Conservation (phyloP, 1,140 invertebrate genomes). For the Brachionus paranguensis region DNA sequence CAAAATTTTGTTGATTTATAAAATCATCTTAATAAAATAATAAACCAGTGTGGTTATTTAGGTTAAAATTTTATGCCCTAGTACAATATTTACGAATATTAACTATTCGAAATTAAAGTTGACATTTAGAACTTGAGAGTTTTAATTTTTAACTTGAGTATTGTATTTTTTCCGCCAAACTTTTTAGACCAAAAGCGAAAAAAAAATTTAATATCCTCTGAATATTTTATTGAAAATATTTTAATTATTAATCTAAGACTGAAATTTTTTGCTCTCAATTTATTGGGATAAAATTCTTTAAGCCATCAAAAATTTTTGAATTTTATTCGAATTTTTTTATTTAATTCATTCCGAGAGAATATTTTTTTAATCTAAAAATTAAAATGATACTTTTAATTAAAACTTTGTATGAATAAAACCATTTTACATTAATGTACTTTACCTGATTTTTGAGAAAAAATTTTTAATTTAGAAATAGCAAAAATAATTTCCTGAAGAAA, state of each 20-base stretch:
- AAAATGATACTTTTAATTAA: no score
- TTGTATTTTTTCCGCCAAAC: neutral
- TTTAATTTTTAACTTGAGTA: neutral
- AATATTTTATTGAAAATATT: no score
- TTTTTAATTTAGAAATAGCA: neutral
- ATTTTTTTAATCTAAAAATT: no score
- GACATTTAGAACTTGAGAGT: neutral
- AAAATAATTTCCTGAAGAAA: neutral
- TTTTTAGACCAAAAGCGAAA: neutral
- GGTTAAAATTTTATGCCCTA: neutral
- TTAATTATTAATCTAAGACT: no score
- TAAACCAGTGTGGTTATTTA: neutral
- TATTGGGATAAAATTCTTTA: no score
- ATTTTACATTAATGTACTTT: neutral
- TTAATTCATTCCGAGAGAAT: no score
- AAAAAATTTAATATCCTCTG: neutral
- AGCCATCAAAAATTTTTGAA: no score
- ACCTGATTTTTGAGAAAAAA: neutral
- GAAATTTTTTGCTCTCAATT: no score
- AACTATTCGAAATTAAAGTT: neutral
- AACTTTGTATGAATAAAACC: neutral
- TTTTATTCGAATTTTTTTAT: no score
- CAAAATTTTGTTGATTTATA: neutral
- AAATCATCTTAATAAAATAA: neutral
- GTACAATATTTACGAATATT: neutral